These are phyloP conservation scores for Tauraco hartlaubi DNA, from an alignment of 2,797 vertebrate genomes.

Conservation along the genomic window DNA sequence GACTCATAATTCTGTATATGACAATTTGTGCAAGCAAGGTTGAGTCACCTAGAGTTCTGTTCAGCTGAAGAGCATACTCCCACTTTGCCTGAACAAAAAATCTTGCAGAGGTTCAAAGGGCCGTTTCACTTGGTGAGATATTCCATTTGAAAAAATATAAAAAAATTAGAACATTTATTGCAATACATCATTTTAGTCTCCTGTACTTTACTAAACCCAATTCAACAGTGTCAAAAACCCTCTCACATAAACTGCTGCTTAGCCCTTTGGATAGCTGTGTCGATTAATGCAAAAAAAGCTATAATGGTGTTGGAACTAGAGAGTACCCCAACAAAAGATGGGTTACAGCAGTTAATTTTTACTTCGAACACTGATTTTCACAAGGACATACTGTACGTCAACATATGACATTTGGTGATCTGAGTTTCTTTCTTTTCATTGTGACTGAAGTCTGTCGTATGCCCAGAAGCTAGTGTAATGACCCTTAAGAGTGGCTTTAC, in stretches of 20 bases:
- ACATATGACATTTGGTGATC: neutral
- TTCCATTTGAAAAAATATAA: neutral
- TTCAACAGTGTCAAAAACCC: neutral
- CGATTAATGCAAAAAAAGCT: neutral
- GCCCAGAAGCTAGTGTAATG: neutral
- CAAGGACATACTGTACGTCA: neutral
- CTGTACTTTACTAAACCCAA: neutral
- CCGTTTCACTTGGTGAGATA: neutral
- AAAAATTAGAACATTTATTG: neutral
- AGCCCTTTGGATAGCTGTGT: neutral
- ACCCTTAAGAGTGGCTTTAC: neutral
- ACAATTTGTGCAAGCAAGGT: neutral
- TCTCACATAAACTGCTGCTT: neutral
- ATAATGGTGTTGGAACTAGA: neutral
- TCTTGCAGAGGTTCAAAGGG: neutral
- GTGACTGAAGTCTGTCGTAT: neutral
- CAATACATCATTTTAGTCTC: neutral
- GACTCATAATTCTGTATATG: neutral
- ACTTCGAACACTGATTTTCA: neutral
- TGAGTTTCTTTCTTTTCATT: neutral
- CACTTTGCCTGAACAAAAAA: neutral
- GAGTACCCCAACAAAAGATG: neutral
- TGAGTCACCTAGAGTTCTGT: neutral
- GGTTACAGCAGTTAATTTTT: neutral
- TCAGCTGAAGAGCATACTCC: neutral